Evolutionary conservation across 2,888 invertebrate species (phyloP), one percentile per base, ranked within the genome.

Genomic region (Cosmia pyralina): DNA sequence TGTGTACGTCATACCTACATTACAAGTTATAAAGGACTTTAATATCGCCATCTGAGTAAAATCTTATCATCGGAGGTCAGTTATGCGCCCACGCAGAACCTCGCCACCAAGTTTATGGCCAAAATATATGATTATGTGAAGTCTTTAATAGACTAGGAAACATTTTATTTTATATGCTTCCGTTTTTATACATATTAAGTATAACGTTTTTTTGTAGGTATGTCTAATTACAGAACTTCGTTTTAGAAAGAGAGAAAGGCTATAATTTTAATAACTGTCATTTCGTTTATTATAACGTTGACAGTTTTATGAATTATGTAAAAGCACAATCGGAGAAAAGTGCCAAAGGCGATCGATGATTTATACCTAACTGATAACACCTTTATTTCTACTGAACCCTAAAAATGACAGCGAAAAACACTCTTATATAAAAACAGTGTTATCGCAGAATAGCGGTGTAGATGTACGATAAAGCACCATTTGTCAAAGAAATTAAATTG

Each of bases 61-160:
- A 60, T 41, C 52, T 44, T 82, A 68, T 59, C 38, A 60, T 62
- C 46, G 19, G 60, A 83, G 75, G 85, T 63, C 72, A 59, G 53
- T 41, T 50, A 59, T 53, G 74, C 89, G 83, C 92, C 92, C 87
- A 92, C 92, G 86, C 88, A 63, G 63, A 80, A 75, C 91, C 92
- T 92, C 84, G 89, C 64, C 41, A 59, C 68, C 75, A 84, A 79
- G 60, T 82, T 87, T 72, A 69, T 79, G 87, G 72, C 79, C 84
- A 78, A 86, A 89, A 87, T 77, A 63, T 38, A 65, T 44, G 41
- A 65, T 82, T 67, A 82, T 79, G 66, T 69, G 19, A 85, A 86
- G 77, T 73, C 22, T 57, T 65, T 60, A 75, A 64, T 71, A 28
- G 50, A 67, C 59, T 41, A 84, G 85, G 86, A 86, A 85, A 72